Evolutionary conservation across 2,888 invertebrate genomes (phyloP).

Genomic region (Macaria notata): DNA sequence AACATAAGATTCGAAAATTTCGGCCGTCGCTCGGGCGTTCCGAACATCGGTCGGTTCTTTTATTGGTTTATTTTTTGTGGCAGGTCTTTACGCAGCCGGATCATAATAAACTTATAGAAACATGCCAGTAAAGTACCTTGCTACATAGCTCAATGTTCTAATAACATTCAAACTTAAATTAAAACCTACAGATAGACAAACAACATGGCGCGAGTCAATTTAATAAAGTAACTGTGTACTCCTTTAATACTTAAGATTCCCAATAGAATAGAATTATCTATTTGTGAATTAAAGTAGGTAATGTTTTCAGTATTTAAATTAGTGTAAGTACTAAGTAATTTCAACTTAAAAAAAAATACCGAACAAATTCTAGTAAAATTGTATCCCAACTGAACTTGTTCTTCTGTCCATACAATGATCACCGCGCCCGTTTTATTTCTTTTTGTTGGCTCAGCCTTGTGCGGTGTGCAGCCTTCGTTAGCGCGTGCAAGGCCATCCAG

Average conservation of each 20-base stretch:
- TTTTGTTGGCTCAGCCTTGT: slow-evolving; percentile 66
- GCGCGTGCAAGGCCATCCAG: slow-evolving; percentile 71
- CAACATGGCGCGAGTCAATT: no score
- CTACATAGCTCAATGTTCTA: not conserved
- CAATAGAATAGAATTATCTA: no score
- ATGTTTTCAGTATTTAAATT: no score
- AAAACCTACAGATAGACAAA: no score
- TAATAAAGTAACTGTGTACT: no score
- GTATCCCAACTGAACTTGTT: not conserved
- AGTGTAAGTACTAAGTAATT: no score
- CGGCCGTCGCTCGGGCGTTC: slow-evolving; percentile 54
- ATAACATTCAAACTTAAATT: not conserved
- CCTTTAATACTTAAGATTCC: no score
- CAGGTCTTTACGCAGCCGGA: slow-evolving; percentile 64
- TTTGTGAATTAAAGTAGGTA: no score
- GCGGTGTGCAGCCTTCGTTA: slow-evolving; percentile 75
- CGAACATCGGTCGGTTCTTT: slow-evolving; percentile 58
- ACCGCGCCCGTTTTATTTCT: slow-evolving; percentile 49
- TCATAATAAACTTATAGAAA: slow-evolving; percentile 11
- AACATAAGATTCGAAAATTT: slow-evolving; percentile 43
- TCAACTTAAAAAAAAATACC: no score
- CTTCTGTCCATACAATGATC: slow-evolving; percentile 6
- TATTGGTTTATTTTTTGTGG: slow-evolving; percentile 72
- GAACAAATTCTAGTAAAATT: no score
- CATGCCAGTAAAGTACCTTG: slow-evolving; percentile 15